Evolutionary conservation across 2,888 invertebrate species (phyloP).

Genomic region (Cryptus viduatorius): DNA sequence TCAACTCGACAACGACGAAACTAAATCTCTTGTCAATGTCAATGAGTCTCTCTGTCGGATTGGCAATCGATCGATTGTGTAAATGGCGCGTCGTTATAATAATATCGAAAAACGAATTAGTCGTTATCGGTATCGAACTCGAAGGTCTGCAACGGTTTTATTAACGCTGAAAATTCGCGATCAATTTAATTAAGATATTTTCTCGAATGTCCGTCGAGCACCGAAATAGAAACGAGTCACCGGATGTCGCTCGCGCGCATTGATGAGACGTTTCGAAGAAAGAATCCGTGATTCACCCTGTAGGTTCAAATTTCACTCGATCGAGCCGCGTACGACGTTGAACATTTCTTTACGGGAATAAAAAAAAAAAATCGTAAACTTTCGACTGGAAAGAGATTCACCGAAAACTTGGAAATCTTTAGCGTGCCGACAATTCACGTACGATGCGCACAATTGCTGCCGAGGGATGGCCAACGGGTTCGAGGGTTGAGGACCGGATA

Average conservation of each 20-base stretch:
- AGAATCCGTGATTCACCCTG: constrained; percentile 23
- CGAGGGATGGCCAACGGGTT: constrained; percentile 54
- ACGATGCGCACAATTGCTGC: constrained; percentile 44
- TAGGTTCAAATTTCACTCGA: neutral
- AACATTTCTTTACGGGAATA: neutral
- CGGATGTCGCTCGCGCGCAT: constrained; percentile 8
- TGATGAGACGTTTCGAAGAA: constrained; percentile 16
- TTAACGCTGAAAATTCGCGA: neutral
- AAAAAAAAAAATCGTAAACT: too few species aligned
- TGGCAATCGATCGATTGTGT: neutral
- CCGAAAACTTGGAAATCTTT: neutral
- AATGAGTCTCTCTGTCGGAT: neutral
- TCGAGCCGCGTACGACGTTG: neutral
- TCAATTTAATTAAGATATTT: neutral
- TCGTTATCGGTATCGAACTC: neutral
- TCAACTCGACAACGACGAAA: constrained; percentile 9
- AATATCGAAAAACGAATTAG: constrained; percentile 6
- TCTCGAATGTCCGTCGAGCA: neutral
- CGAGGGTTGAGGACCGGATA: constrained; percentile 61
- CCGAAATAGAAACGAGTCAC: constrained; percentile 43
- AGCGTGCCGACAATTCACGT: constrained; percentile 8
- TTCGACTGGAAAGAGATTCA: neutral
- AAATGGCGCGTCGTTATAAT: neutral
- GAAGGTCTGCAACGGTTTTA: too few species aligned
- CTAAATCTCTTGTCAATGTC: constrained; percentile 29